Evolutionary conservation across 2,113 vertebrate species (phyloP), one percentile per base, ranked within the genome.

Genomic region (Albula goreensis): DNA sequence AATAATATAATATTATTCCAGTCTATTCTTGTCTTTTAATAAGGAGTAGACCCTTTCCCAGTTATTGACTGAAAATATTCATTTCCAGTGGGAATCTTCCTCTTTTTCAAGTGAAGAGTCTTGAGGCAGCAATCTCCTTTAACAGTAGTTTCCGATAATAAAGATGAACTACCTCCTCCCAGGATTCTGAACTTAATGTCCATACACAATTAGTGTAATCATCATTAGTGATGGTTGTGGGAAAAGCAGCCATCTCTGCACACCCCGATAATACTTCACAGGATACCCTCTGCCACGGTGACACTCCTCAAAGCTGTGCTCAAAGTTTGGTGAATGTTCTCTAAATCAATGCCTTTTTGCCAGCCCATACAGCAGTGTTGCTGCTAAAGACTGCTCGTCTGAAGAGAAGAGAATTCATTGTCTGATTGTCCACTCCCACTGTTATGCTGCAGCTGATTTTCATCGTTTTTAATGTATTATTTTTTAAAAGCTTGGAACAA

Each of bases 1-100:
- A 87, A 82, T 80, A 86, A 87, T 78, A 52, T 56, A 4, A 51
- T 81, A 83, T 87, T 83, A 85, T 88, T 85, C 83, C 17, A 82
- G 74, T 63, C 77, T 77, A 80, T 79, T 85, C 83, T 87, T 63
- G 70, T 79, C 31, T 13, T 5, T 25, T 74, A 50, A 70, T 78
- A 25, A 56, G n/a, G 53, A 49, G 4, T 53, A 56, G 25, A 9
- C n/a, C 81, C 60, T 87, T 87, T 50, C 77, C 57, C 84, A 56
- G 19, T 80, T 51, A 53, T 53, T 10, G 22, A 78, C 70, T 19
- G 80, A 56, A 63, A 56, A 85, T 57, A 13, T 6, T 60, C 17
- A 50, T 51, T 77, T 10, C 22, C 83, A 85, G 31, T n/a, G 50
- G 41, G 78, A n/a, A 25, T 50, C 31, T n/a, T 53, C 51, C 74